These are phyloP conservation scores for Daubentonia madagascariensis DNA, from an alignment of 2,113 vertebrate genomes.

Conservation along the genomic window DNA sequence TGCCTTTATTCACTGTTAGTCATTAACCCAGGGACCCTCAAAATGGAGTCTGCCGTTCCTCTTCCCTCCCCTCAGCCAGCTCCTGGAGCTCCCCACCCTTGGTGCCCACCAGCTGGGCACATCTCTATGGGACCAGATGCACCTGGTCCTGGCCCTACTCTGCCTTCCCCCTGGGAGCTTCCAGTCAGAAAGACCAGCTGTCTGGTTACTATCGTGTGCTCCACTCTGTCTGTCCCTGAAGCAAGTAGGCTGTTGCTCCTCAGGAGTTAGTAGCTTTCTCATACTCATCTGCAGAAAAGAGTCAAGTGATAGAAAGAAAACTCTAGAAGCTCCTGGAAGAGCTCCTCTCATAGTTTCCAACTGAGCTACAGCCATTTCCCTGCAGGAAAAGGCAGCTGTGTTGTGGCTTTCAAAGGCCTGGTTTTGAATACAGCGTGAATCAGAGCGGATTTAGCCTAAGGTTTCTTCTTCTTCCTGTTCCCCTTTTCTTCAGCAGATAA, in stretches of 20 bases:
- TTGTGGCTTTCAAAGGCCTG: not conserved
- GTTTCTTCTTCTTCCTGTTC: slow-evolving; percentile 59
- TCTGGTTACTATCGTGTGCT: rapidly evolving
- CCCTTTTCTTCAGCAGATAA: slow-evolving; percentile 54
- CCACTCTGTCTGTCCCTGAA: not conserved
- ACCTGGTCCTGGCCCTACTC: not conserved
- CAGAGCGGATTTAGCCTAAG: not conserved
- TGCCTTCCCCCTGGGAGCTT: not conserved
- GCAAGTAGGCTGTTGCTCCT: not conserved
- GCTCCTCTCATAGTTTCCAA: not conserved
- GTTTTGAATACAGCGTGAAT: not conserved
- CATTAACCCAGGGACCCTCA: not conserved
- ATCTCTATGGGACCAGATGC: rapidly evolving
- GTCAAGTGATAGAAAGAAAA: not conserved
- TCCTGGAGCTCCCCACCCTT: not conserved
- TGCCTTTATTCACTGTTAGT: not conserved
- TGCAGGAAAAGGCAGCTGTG: not conserved
- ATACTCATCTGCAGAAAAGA: not conserved
- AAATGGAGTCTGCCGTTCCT: not conserved
- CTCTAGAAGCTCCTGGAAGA: not conserved
- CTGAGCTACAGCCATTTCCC: not conserved
- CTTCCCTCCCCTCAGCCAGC: not conserved
- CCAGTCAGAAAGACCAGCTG: not conserved
- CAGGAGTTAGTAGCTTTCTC: not conserved
- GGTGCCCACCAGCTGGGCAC: not conserved